phyloP scores from a whole-genome alignment of 2,113 vertebrate genomes.

The Plecotus auritus region DNA sequence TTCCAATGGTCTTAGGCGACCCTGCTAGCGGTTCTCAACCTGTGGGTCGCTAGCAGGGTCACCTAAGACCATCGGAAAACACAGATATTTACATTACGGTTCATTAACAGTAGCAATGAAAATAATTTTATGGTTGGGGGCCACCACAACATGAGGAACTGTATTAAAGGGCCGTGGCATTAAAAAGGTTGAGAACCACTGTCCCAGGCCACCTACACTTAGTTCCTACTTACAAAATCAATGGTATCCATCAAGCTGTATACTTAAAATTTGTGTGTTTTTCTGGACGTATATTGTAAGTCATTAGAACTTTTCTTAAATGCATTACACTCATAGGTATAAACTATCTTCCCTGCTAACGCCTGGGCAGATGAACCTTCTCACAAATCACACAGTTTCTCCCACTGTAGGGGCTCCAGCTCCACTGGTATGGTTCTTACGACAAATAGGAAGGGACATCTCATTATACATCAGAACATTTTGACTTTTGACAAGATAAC shows the following conservation, averaged over 20 bases:
- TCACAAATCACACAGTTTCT: background rate
- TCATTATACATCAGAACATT: background rate
- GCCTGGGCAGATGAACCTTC: background rate
- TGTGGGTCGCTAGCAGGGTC: too few relatives aligned
- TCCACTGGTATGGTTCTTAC: background rate
- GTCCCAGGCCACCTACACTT: background rate
- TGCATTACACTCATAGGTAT: too few relatives aligned
- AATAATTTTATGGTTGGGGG: too few relatives aligned
- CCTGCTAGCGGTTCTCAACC: too few relatives aligned
- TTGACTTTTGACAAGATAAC: background rate
- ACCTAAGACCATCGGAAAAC: too few relatives aligned
- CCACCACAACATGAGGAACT: too few relatives aligned
- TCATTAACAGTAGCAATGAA: too few relatives aligned
- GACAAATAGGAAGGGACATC: background rate
- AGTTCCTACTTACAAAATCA: background rate
- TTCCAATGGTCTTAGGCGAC: too few relatives aligned
- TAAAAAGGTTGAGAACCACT: too few relatives aligned
- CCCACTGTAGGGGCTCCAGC: background rate
- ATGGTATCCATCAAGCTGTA: background rate
- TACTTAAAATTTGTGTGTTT: background rate
- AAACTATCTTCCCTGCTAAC: background rate
- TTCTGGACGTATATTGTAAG: background rate
- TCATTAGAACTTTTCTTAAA: background rate
- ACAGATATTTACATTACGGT: too few relatives aligned
- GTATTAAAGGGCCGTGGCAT: too few relatives aligned